Evolutionary conservation across 2,888 invertebrate genomes (phyloP).

Genomic region (Eilema sororculum): DNA sequence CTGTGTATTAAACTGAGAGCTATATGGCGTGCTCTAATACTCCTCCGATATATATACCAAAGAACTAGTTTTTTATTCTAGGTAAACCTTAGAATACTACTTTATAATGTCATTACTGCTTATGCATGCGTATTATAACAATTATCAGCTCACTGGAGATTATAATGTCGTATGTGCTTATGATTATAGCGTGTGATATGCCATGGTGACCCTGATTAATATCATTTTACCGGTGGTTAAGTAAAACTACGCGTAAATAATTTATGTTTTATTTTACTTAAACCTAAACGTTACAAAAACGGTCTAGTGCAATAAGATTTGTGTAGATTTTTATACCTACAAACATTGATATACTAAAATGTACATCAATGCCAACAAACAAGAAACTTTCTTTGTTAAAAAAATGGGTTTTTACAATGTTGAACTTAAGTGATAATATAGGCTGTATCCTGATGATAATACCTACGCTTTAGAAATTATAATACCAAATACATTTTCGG

Average conservation of each 20-base stretch:
- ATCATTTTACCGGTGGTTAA: conserved; percentile 20
- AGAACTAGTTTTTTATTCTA: conserved; percentile 46
- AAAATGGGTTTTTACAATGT: not conserved
- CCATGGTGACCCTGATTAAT: conserved; percentile 14
- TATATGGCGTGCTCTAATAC: conserved; percentile 41
- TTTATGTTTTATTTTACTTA: not conserved
- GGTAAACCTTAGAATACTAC: conserved; percentile 36
- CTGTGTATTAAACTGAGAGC: conserved; percentile 27
- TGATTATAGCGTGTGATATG: conserved; percentile 27
- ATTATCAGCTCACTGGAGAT: conserved; percentile 50
- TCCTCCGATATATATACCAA: conserved; percentile 60
- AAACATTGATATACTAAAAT: no score
- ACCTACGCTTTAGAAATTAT: not conserved
- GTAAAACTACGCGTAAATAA: conserved; percentile 18
- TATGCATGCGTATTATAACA: conserved; percentile 49
- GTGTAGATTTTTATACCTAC: not conserved
- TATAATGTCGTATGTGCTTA: conserved; percentile 42
- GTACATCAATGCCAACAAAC: no score
- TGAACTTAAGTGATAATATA: not conserved
- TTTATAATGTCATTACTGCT: conserved; percentile 55
- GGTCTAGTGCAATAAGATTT: not conserved
- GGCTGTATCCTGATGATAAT: not conserved
- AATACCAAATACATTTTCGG: not conserved
- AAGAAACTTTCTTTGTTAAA: no score
- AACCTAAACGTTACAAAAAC: not conserved